Percentiles rank a stretch among this genome's conserved stretches.
Conservation (phyloP, 1,140 invertebrate genomes). For the Portunus trituberculatus region DNA sequence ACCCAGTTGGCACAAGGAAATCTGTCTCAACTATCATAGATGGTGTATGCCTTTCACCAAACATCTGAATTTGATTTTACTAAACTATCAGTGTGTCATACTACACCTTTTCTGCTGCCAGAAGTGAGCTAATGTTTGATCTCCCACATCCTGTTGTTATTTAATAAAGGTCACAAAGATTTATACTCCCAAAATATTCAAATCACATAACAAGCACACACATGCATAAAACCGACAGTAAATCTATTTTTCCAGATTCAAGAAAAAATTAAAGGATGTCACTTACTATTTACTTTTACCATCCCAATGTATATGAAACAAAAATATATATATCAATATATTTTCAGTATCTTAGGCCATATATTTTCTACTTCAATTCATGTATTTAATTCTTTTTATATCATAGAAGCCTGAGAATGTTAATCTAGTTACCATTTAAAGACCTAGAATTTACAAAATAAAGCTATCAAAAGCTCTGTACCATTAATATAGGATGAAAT, state of each 20-base stretch:
- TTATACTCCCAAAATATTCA: too few relatives aligned
- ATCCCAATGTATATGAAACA: background rate
- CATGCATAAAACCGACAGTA: background rate
- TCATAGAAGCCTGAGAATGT: background rate
- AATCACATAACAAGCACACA: background rate
- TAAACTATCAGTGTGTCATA: too few relatives aligned
- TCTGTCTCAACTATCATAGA: too few relatives aligned
- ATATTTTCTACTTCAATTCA: background rate
- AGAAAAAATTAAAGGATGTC: background rate
- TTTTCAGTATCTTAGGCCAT: background rate
- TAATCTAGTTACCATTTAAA: background rate
- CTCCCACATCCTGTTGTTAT: too few relatives aligned
- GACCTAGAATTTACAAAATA: background rate
- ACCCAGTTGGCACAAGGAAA: too few relatives aligned
- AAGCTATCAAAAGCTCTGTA: slow-evolving; percentile 3
- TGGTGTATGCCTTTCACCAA: too few relatives aligned
- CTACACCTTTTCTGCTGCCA: too few relatives aligned
- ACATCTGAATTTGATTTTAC: too few relatives aligned
- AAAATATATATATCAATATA: background rate
- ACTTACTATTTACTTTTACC: background rate
- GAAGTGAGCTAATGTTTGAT: too few relatives aligned
- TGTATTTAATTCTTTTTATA: background rate
- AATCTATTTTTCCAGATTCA: background rate
- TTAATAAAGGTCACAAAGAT: too few relatives aligned
- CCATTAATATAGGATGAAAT: slow-evolving; percentile 2